Conservation (phyloP, 1,140 invertebrate genomes). For the Carposina sasakii region DNA sequence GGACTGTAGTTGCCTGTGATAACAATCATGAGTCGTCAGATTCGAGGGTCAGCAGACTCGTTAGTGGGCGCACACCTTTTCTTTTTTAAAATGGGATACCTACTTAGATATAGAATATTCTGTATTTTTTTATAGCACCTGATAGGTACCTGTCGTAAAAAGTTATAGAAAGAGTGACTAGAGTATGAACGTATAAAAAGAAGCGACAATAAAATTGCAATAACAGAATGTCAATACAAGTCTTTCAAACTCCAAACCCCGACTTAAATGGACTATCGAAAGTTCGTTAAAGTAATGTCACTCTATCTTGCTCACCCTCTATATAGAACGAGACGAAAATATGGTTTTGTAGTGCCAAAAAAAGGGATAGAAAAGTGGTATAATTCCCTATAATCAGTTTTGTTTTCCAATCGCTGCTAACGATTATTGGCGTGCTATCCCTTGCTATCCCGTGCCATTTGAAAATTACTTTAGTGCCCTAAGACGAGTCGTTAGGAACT, state of each 20-base stretch:
- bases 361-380: constrained; percentile 40
- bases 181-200: no score
- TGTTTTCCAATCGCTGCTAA: constrained; percentile 74
- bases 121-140: no score
- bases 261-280: constrained; percentile 55
- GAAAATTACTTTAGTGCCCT: constrained; percentile 66
- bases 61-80: no score
- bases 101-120: no score
- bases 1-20: no score
- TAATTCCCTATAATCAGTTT: constrained; percentile 73
- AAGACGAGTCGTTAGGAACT: constrained; percentile 64
- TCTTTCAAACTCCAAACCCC: constrained; percentile 29
- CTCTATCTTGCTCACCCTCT: constrained; percentile 54
- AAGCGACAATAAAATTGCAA: no score
- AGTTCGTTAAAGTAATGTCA: constrained; percentile 70
- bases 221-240: no score
- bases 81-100: no score
- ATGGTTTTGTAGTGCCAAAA: constrained; percentile 19
- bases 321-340: constrained; percentile 37
- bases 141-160: no score
- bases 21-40: no score
- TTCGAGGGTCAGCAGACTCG: no score
- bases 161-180: no score
- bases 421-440: constrained; percentile 74
- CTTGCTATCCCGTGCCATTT: constrained; percentile 65